Percentiles rank a stretch among this genome's conserved stretches.
phyloP scores from a whole-genome alignment of 37 sponge, comb jelly and placozoan genomes.

The Dysidea cf. avara region DNA sequence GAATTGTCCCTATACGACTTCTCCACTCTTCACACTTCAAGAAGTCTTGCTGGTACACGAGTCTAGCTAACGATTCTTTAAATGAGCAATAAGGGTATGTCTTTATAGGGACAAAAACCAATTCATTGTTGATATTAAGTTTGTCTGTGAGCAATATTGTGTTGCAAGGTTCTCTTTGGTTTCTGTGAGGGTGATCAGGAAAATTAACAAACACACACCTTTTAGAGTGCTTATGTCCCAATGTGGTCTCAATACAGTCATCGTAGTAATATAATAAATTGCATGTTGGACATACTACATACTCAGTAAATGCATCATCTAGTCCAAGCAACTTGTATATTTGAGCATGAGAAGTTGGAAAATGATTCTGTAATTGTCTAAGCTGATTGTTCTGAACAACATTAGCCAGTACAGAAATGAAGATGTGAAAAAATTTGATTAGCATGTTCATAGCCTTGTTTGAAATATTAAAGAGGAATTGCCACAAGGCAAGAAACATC shows the following conservation, averaged over 20 bases:
- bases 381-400: too few species aligned
- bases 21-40: slow-evolving; percentile 6
- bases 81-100: neutral
- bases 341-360: too few species aligned
- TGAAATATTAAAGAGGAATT: too few species aligned
- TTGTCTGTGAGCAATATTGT: neutral
- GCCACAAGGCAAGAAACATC: too few species aligned
- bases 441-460: too few species aligned
- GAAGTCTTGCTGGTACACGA: neutral
- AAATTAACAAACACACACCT: neutral
- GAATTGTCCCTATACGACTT: neutral
- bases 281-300: slow-evolving; percentile 5
- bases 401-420: too few species aligned
- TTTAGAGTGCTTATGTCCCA: neutral
- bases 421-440: too few species aligned
- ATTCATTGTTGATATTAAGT: neutral
- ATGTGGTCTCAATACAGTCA: neutral
- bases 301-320: too few species aligned
- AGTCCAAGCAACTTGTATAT: too few species aligned
- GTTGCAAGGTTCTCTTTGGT: neutral
- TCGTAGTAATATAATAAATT: neutral
- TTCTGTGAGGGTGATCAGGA: neutral
- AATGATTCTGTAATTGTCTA: too few species aligned
- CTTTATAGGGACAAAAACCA: neutral
- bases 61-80: neutral